Evolutionary conservation across 2,888 invertebrate species (phyloP).

Genomic region (Synergus itoensis): DNA sequence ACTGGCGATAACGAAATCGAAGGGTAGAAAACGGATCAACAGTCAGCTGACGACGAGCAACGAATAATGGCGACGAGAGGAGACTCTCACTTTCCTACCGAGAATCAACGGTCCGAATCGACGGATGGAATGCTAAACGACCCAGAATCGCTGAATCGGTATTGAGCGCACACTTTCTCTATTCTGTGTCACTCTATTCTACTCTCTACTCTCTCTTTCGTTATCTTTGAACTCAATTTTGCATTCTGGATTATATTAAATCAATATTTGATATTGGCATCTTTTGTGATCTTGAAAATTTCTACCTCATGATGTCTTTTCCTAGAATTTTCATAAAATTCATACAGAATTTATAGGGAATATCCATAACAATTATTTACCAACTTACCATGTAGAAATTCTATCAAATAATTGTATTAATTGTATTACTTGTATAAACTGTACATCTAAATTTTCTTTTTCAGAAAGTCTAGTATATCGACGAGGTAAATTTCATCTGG

Average conservation of each 20-base stretch:
- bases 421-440: no score
- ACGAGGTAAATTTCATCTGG: neutral
- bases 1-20: slow-evolving; percentile 36
- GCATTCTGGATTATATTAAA: neutral
- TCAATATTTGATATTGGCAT: neutral
- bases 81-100: slow-evolving; percentile 68
- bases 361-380: no score
- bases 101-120: slow-evolving; percentile 37
- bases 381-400: no score
- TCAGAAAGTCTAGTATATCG: neutral
- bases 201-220: slow-evolving; percentile 40
- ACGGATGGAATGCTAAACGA: slow-evolving; percentile 38
- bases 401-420: no score
- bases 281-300: neutral
- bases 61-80: slow-evolving; percentile 60
- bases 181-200: slow-evolving; percentile 44
- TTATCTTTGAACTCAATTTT: neutral
- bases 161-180: slow-evolving; percentile 47
- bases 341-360: no score
- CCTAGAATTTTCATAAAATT: no score
- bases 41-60: slow-evolving; percentile 69
- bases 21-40: slow-evolving; percentile 63
- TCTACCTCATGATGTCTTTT: no score
- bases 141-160: slow-evolving; percentile 38
- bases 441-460: no score